Evolutionary conservation across 2,888 invertebrate species (phyloP), one percentile per base, ranked within the genome.

Genomic region (Macrophya alboannulata): DNA sequence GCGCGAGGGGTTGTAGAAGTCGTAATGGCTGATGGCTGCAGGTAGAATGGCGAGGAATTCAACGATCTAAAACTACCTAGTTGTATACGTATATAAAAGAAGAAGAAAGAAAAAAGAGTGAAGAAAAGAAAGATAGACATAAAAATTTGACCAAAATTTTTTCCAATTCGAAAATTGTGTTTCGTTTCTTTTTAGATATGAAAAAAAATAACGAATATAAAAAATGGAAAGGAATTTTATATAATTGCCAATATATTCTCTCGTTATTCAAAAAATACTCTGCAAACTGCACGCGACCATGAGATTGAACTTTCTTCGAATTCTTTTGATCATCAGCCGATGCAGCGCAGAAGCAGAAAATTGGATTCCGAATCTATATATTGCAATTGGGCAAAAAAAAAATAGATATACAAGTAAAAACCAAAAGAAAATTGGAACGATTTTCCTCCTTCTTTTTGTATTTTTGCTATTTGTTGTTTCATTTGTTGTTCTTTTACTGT

Each of bases 161-260:
- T 43, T 12, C 21, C 8, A 31, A 15, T 51, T 21, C 25, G 10
- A 72, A 45, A n/a, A n/a, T n/a, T n/a, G n/a, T n/a, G n/a, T n/a
- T n/a, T n/a, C n/a, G n/a, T n/a, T n/a, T n/a, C n/a, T n/a, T n/a
- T n/a, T n/a, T n/a, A n/a, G n/a, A n/a, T n/a, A n/a, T n/a, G n/a
- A 31, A 31, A 31, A 31, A 31, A 31, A 31, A n/a, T n/a, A n/a
- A 71, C 6, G 25, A 40, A 71, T 40, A 43, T n/a, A 43, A 10
- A 25, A 4, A 76, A 25, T 25, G 4, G 45, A 74, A 74, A 45
- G 4, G 45, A 74, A 74, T 21, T 5, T 3, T 25, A n/a, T n/a
- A n/a, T 76, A 21, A 76, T 76, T 76, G 76, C 45, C 76, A 76
- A 76, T 76, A 74, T 74, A 71, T 76, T 25, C 8, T 76, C 21